Evolutionary conservation across 2,113 vertebrate genomes (phyloP), one percentile per base, ranked within the genome.

Genomic region (Platanista minor): DNA sequence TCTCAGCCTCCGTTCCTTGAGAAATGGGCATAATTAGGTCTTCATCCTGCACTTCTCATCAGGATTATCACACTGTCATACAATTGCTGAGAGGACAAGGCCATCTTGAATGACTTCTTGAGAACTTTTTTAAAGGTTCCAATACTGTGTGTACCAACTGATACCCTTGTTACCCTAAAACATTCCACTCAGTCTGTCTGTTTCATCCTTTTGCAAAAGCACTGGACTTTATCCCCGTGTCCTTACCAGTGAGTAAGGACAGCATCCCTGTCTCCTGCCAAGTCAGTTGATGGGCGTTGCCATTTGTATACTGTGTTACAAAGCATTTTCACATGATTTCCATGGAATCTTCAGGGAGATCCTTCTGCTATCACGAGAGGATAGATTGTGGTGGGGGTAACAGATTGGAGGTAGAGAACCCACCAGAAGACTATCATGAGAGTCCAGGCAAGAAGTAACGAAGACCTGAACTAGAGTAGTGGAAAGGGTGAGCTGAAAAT

Each of bases 401-500:
- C 10, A n/a, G 59, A 21, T 10, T 15, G 7, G 21, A 64, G 17
- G 10, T 23, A 33, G 59, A 2, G 27, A 80, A 57, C 7, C 25
- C 31, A 15, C 13, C 29, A 14, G 31, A 20, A n/a, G 39, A 33
- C 23, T 49, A 17, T 27, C 39, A 1, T 8, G 41, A 69, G 52
- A 9, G 15, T 59, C 72, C 43, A 66, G 82, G 74, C 0, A 4
- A 77, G 85, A 67, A 0, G 1, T 57, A 62, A 59, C 27, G 46
- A 39, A 82, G 33, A 46, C 86, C 64, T 61, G 82, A 94, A 17
- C 15, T 5, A 1, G 43, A 77, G 23, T 29, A 12, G 36, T 41
- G 57, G 74, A 66, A 80, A 96, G 29, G 15, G 20, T 3, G 36
- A 81, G 20, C 81, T 92, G 54, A 82, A 92, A 96, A 62, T 57